Evolutionary conservation across 2,113 vertebrate genomes (phyloP).

Genomic region (Elanus axillaris): DNA sequence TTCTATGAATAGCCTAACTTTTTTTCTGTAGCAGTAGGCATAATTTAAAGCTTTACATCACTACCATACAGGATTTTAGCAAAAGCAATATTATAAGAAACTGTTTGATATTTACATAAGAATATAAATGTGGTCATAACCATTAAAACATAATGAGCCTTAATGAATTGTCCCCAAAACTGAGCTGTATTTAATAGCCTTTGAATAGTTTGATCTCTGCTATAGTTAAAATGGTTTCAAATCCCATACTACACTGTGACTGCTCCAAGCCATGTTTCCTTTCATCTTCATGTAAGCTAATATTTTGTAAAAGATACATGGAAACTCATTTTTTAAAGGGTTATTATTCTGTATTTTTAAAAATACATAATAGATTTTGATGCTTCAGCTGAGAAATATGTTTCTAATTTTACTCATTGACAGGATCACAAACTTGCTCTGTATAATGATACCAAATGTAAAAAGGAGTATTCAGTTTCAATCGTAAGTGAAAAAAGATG

Average conservation of each 20-base stretch:
- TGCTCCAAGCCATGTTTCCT: not conserved
- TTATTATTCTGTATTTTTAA: not conserved
- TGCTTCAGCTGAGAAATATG: not conserved
- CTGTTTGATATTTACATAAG: not conserved
- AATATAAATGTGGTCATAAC: not conserved
- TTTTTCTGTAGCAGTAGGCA: not conserved
- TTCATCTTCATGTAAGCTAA: not conserved
- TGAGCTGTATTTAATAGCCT: not conserved
- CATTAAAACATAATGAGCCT: not conserved
- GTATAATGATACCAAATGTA: not conserved
- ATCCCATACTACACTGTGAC: not conserved
- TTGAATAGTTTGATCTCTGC: not conserved
- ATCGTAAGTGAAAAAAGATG: not conserved
- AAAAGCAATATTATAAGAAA: not conserved
- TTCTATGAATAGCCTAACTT: not conserved
- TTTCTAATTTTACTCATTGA: not conserved
- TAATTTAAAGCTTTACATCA: not conserved
- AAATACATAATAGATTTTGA: not conserved
- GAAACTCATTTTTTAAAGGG: not conserved
- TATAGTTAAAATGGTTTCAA: not conserved
- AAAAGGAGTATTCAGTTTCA: not conserved
- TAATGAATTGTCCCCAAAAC: not conserved
- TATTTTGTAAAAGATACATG: not conserved
- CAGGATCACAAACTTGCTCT: not conserved
- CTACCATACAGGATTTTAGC: not conserved